phyloP scores from a whole-genome alignment of 2,113 vertebrate genomes.

The Xenopus borealis region DNA sequence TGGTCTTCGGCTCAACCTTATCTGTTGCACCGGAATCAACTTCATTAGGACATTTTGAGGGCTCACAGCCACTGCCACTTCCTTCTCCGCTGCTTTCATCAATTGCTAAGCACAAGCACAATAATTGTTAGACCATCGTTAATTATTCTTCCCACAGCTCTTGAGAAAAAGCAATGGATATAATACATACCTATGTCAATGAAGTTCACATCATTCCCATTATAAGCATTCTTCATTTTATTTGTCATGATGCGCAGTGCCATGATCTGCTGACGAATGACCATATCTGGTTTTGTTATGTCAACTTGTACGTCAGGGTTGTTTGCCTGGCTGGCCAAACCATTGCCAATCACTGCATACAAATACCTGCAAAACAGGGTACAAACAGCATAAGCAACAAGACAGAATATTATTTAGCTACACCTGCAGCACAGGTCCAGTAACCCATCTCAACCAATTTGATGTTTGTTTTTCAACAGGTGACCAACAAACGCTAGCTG shows the following conservation, averaged over 20 bases:
- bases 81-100: slow-evolving; percentile 82
- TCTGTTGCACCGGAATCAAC: slow-evolving; percentile 51
- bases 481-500: too few species aligned
- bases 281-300: slow-evolving; percentile 82
- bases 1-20: slow-evolving; percentile 48
- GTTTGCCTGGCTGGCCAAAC: slow-evolving; percentile 87
- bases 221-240: slow-evolving; percentile 88
- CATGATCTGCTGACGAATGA: slow-evolving; percentile 89
- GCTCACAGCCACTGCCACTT: slow-evolving; percentile 88
- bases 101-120: slow-evolving; percentile 58
- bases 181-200: slow-evolving; percentile 73
- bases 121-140: background rate
- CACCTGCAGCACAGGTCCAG: too few species aligned
- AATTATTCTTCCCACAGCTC: background rate
- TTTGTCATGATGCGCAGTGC: slow-evolving; percentile 86
- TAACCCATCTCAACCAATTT: too few species aligned
- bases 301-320: slow-evolving; percentile 95
- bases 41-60: slow-evolving; percentile 68
- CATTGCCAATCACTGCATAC: slow-evolving; percentile 86
- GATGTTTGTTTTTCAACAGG: too few species aligned
- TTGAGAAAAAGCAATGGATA: background rate
- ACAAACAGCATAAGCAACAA: background rate
- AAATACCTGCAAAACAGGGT: slow-evolving; percentile 72
- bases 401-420: background rate
- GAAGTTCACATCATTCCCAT: slow-evolving; percentile 83